Conservation (phyloP, 2,113 vertebrate species). For the Corydoras sp. region DNA sequence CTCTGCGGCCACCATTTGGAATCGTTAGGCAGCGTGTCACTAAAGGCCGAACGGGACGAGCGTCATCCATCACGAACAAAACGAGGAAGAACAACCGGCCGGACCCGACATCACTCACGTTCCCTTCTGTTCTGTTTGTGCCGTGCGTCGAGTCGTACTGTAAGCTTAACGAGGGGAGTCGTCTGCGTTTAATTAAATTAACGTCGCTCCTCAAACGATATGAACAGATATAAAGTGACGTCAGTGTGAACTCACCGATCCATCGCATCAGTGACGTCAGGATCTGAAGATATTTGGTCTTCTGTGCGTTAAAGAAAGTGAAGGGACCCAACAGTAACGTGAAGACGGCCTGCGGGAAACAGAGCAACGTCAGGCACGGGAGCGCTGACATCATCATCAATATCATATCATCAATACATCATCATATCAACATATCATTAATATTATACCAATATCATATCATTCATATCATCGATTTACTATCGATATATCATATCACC, state of each 20-base stretch:
- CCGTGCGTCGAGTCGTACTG: no score
- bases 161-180: no score
- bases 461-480: no score
- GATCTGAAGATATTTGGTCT: conserved; percentile 98
- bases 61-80: conserved; percentile 41
- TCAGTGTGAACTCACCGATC: conserved; percentile 80
- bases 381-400: no score
- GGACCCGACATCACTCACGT: no score
- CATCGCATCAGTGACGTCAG: conserved; percentile 94
- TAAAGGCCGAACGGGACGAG: conserved; percentile 38
- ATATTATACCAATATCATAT: no score
- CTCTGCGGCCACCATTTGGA: conserved; percentile 47
- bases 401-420: not conserved
- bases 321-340: conserved; percentile 87
- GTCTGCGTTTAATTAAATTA: no score
- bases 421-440: no score
- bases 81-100: not conserved
- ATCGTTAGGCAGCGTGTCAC: conserved; percentile 54
- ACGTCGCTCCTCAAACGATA: no score
- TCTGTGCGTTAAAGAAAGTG: conserved; percentile 95
- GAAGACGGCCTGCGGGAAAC: conserved; percentile 73
- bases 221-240: not conserved
- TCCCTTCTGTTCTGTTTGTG: no score
- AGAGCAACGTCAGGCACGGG: conserved; percentile 22
- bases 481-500: no score